phyloP scores from a whole-genome alignment of 2,113 vertebrate species.

The Raphicerus campestris region DNA sequence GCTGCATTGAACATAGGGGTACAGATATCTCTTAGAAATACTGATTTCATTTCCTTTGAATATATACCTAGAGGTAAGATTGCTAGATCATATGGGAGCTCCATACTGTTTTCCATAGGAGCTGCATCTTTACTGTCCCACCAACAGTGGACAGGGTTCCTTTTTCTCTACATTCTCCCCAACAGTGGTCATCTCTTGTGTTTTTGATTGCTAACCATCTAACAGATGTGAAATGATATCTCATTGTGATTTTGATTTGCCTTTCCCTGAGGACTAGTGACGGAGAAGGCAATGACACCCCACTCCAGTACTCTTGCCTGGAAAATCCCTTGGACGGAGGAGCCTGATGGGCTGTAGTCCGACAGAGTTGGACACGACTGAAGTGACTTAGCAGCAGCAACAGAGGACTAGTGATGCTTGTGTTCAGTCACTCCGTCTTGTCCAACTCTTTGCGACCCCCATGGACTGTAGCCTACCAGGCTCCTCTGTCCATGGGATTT shows the following conservation, averaged over 20 bases:
- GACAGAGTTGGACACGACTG: no score
- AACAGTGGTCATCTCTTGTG: background rate
- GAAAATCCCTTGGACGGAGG: no score
- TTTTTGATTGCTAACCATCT: background rate
- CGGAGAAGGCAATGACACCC: no score
- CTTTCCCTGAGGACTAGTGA: background rate
- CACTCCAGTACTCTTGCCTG: no score
- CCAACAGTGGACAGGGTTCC: background rate
- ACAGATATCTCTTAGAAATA: background rate
- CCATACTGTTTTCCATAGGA: background rate
- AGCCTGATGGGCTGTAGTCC: no score
- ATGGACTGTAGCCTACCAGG: background rate
- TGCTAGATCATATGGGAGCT: background rate
- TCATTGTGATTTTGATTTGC: background rate
- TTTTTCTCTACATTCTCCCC: background rate
- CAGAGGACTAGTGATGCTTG: background rate
- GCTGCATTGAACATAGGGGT: background rate
- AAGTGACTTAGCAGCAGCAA: no score
- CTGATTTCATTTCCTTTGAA: background rate
- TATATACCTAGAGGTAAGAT: background rate
- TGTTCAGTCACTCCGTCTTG: background rate
- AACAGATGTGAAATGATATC: background rate
- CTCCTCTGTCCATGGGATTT: background rate
- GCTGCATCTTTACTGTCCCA: background rate
- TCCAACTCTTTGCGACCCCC: background rate